These are phyloP conservation scores for Solen grandis DNA, from an alignment of 1,140 invertebrate genomes.

Conservation along the genomic window DNA sequence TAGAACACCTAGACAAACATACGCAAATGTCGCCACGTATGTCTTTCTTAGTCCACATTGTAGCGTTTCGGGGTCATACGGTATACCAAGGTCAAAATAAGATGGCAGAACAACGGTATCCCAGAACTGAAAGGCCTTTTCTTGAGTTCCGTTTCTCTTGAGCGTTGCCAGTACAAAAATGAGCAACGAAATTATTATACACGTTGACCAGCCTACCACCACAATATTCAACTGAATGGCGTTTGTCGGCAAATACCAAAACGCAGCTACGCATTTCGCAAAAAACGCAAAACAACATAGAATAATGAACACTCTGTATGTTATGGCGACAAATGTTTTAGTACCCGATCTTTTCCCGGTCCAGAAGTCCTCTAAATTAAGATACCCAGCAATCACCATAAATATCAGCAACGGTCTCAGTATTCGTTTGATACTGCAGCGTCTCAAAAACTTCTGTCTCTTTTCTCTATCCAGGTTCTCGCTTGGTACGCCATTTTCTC, in stretches of 20 bases:
- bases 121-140: constrained; percentile 38
- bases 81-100: not conserved
- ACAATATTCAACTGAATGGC: not conserved
- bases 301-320: too few species aligned
- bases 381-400: too few species aligned
- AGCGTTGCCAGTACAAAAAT: not conserved
- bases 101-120: not conserved
- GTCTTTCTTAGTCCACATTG: not conserved
- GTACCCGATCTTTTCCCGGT: too few species aligned
- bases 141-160: constrained; percentile 7
- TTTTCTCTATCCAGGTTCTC: too few species aligned
- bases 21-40: not conserved
- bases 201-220: not conserved
- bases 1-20: too few species aligned
- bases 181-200: not conserved
- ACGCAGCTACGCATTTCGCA: not conserved
- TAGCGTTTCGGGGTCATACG: not conserved
- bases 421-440: too few species aligned
- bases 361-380: too few species aligned
- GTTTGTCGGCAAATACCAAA: not conserved
- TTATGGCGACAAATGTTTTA: too few species aligned
- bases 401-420: too few species aligned
- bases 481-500: too few species aligned
- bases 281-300: too few species aligned
- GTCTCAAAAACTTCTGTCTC: too few species aligned